Evolutionary conservation across 2,888 invertebrate species (phyloP).

Genomic region (Mamestra brassicae): DNA sequence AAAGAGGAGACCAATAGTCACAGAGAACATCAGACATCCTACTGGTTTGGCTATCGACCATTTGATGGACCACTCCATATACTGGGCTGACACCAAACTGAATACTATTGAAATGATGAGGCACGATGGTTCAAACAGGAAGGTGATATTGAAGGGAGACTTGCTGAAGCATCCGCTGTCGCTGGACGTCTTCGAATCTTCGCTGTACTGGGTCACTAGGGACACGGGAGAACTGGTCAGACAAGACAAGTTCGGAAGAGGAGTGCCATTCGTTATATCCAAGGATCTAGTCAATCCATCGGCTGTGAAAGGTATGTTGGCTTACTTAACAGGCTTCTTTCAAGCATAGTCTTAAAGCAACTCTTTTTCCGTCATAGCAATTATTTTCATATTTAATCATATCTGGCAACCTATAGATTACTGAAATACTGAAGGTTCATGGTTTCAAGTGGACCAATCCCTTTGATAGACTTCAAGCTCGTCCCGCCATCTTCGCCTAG

Average conservation of each 20-base stretch:
- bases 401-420: background rate
- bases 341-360: too few relatives aligned
- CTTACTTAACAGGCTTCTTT: too few relatives aligned
- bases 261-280: constrained; percentile 96
- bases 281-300: constrained; percentile 96
- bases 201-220: constrained; percentile 97
- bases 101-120: constrained; percentile 97
- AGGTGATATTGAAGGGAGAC: constrained; percentile 94
- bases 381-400: too few relatives aligned
- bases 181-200: constrained; percentile 98
- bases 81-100: constrained; percentile 98
- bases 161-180: constrained; percentile 95
- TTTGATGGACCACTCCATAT: constrained; percentile 96
- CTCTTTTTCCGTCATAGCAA: too few relatives aligned
- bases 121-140: constrained; percentile 95
- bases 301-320: constrained; percentile 93
- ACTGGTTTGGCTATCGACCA: constrained; percentile 97
- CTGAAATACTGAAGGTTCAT: too few relatives aligned
- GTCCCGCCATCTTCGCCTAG: too few relatives aligned
- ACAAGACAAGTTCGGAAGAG: constrained; percentile 99
- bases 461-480: too few relatives aligned
- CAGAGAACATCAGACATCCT: constrained; percentile 96
- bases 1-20: constrained; percentile 95
- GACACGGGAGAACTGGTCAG: constrained; percentile 96
- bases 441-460: too few relatives aligned